Conservation (phyloP, 2,113 vertebrate species). For the Chamaetylas fuelleborni region DNA sequence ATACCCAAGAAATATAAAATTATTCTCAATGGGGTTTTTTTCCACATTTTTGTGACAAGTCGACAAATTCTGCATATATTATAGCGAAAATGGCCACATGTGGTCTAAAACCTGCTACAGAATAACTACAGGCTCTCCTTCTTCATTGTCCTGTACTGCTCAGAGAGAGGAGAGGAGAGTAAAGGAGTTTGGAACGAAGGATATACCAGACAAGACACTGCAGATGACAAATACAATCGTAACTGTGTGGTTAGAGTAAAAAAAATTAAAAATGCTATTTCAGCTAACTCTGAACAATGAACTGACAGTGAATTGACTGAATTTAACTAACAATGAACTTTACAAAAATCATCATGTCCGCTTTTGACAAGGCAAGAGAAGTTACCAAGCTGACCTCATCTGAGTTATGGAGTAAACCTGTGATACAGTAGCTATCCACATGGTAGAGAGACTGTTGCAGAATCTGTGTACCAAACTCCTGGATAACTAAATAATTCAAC, state of each 20-base stretch:
- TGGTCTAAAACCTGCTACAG: background rate
- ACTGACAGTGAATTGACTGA: background rate
- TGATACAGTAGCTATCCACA: background rate
- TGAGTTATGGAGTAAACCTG: background rate
- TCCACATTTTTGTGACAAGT: background rate
- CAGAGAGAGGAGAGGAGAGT: background rate
- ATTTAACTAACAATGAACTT: background rate
- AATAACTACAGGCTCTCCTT: background rate
- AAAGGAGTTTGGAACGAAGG: background rate
- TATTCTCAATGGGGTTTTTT: background rate
- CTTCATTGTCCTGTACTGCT: background rate
- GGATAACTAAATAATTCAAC: background rate
- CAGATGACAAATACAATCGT: background rate
- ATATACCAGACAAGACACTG: background rate
- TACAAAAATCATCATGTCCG: background rate
- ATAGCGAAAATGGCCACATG: accelerated
- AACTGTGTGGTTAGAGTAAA: background rate
- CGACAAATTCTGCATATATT: background rate
- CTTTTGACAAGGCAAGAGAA: background rate
- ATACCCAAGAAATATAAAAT: background rate
- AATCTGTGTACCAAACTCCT: background rate
- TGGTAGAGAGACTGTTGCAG: background rate
- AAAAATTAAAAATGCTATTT: accelerated
- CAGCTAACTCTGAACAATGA: background rate
- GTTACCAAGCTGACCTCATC: background rate